Conservation (phyloP, 2,888 invertebrate genomes). For the Polydrusus tereticollis region DNA sequence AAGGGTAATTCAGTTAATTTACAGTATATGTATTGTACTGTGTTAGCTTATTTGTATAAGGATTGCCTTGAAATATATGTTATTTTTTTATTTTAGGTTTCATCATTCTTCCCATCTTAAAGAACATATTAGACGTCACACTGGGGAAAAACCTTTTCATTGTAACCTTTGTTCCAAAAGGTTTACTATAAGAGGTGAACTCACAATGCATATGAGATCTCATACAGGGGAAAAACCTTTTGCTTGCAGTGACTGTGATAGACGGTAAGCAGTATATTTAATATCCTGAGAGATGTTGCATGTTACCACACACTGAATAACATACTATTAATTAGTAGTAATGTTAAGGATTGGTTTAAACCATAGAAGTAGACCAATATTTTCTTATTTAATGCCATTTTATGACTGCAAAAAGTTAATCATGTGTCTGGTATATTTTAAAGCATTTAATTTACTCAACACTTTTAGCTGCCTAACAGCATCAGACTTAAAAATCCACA, state of each 20-base stretch:
- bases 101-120: slow-evolving; percentile 63
- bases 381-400: too few species aligned
- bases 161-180: slow-evolving; percentile 63
- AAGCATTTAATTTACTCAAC: not conserved
- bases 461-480: slow-evolving; percentile 68
- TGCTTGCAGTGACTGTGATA: slow-evolving; percentile 71
- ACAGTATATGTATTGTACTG: too few species aligned
- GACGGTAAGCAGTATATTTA: slow-evolving; percentile 55
- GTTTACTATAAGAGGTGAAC: slow-evolving; percentile 64
- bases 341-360: too few species aligned
- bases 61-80: too few species aligned
- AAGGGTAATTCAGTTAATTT: too few species aligned
- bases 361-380: too few species aligned
- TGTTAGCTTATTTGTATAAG: too few species aligned
- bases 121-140: slow-evolving; percentile 63
- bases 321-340: too few species aligned
- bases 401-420: too few species aligned
- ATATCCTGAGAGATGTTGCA: not conserved
- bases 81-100: slow-evolving; percentile 52
- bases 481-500: slow-evolving; percentile 69
- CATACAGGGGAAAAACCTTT: slow-evolving; percentile 71
- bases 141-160: slow-evolving; percentile 65
- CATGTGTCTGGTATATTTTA: not conserved
- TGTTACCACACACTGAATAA: not conserved
- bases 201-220: slow-evolving; percentile 69